Evolutionary conservation across 2,888 invertebrate species (phyloP).

Genomic region (Heliconius hortense): DNA sequence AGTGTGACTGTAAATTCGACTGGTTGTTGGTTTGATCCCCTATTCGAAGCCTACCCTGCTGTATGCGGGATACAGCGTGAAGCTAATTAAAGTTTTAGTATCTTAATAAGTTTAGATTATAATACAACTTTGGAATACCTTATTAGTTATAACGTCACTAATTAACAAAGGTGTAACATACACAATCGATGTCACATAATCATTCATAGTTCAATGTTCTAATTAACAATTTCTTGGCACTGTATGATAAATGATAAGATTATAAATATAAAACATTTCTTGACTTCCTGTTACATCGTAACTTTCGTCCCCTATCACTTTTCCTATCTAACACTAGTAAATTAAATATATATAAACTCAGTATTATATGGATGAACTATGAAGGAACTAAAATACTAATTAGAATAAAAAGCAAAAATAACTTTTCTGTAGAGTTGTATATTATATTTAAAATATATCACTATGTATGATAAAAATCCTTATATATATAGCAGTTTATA

Average conservation of each 20-base stretch:
- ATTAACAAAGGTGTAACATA: not conserved
- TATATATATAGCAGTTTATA: not conserved
- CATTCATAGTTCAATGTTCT: slow-evolving; percentile 25
- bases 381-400: not conserved
- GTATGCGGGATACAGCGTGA: too few relatives aligned
- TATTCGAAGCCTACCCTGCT: too few relatives aligned
- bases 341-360: not conserved
- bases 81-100: too few relatives aligned
- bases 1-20: too few relatives aligned
- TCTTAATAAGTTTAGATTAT: not conserved
- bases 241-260: slow-evolving; percentile 29
- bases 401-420: not conserved
- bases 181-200: not conserved
- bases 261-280: slow-evolving; percentile 24
- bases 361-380: not conserved
- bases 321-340: not conserved
- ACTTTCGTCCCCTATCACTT: slow-evolving; percentile 8
- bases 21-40: too few relatives aligned
- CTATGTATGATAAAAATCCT: not conserved
- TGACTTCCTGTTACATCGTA: slow-evolving; percentile 23
- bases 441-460: not conserved
- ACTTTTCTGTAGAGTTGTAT: not conserved
- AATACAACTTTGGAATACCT: not conserved
- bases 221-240: slow-evolving; percentile 24
- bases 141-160: not conserved